A percentile compares a stretch with the other conserved stretches of the same genome.
phyloP scores from a whole-genome alignment of 2,113 vertebrate species.

The Sterna hirundo region DNA sequence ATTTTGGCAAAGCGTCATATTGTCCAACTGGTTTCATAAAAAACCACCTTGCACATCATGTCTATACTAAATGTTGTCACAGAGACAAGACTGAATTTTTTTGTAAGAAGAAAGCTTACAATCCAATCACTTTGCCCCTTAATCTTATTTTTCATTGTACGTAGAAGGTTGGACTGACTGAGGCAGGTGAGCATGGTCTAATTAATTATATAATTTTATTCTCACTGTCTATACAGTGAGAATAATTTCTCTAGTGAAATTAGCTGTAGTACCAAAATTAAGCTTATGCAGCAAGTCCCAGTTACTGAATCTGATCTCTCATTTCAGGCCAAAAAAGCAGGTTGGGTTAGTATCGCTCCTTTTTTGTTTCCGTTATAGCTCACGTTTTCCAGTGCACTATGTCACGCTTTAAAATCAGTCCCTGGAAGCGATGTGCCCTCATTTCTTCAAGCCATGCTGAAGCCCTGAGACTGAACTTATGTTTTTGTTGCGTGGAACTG shows the following conservation, averaged over 20 bases:
- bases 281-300: not conserved
- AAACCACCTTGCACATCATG: not conserved
- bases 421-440: constrained; percentile 12
- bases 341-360: not conserved
- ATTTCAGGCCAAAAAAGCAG: not conserved
- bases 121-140: not conserved
- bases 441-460: not conserved
- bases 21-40: not conserved
- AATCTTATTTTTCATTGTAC: not conserved
- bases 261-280: not conserved
- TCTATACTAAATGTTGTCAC: not conserved
- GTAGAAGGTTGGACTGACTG: not conserved
- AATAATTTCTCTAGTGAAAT: not conserved
- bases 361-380: not conserved
- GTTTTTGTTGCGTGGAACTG: not conserved
- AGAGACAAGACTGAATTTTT: not conserved
- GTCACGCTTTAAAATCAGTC: constrained; percentile 28
- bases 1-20: not conserved
- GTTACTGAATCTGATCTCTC: not conserved
- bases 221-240: not conserved
- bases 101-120: not conserved
- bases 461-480: not conserved
- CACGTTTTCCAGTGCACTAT: not conserved
- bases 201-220: not conserved
- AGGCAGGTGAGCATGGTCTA: not conserved